Percentiles rank a stretch among this genome's conserved stretches.
Evolutionary conservation across 1,140 invertebrate species (phyloP).

Genomic region (Eriosoma lanigerum): DNA sequence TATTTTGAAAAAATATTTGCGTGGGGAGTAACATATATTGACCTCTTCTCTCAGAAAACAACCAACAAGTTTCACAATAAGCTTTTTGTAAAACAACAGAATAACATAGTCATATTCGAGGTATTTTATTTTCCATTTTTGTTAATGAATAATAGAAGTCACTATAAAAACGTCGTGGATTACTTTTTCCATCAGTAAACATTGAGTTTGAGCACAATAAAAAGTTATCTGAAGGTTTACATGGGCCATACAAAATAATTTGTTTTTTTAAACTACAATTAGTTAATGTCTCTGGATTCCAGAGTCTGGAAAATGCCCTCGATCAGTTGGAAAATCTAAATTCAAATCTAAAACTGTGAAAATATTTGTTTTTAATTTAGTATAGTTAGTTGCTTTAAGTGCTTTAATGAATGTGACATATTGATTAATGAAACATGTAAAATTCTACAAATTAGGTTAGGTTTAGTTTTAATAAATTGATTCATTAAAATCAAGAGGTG

Average conservation of each 20-base stretch:
- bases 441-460: no score
- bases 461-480: no score
- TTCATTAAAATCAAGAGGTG: no score
- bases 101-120: constrained; percentile 7
- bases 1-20: no score
- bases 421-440: no score
- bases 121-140: constrained; percentile 6
- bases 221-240: not conserved
- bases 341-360: constrained; percentile 9
- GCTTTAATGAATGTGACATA: no score
- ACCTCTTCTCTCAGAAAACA: constrained; percentile 20
- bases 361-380: constrained; percentile 1
- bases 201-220: not conserved
- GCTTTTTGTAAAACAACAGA: constrained; percentile 8
- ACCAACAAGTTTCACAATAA: constrained; percentile 32
- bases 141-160: constrained; percentile 1
- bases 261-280: constrained; percentile 16
- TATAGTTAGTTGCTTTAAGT: not conserved
- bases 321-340: constrained; percentile 21
- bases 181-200: constrained; percentile 1
- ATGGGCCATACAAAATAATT: constrained; percentile 18
- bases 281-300: constrained; percentile 14
- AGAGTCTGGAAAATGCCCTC: not conserved
- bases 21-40: no score
- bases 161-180: not conserved